Evolutionary conservation across 2,888 invertebrate species (phyloP).

Genomic region (Alcis repandata): DNA sequence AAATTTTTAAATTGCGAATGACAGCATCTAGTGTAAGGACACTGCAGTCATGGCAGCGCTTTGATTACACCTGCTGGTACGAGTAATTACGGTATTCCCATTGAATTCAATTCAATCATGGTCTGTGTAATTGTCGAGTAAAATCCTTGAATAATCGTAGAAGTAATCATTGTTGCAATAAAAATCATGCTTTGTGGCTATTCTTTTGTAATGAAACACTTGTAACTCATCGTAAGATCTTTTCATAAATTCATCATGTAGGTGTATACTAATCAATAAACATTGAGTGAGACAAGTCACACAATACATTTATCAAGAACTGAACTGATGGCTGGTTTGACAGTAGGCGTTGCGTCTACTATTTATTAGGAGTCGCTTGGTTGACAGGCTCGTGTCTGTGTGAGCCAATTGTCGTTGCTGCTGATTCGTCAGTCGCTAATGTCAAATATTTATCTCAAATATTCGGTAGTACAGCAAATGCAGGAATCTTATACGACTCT

Average conservation of each 20-base stretch:
- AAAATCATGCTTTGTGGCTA: constrained; percentile 57
- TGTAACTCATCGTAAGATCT: constrained; percentile 44
- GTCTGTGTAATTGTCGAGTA: constrained; percentile 54
- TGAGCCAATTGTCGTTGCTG: constrained; percentile 60
- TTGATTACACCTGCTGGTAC: constrained; percentile 46
- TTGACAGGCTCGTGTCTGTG: constrained; percentile 62
- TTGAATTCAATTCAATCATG: constrained; percentile 58
- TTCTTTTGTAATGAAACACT: no score
- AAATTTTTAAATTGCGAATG: constrained; percentile 28
- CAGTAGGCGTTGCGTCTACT: constrained; percentile 64
- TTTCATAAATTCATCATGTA: constrained; percentile 44
- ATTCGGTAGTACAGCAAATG: constrained; percentile 33
- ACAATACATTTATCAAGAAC: constrained; percentile 65
- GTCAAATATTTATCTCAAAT: constrained; percentile 61
- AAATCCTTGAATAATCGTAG: constrained; percentile 58
- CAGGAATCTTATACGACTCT: background rate
- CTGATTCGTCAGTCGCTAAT: constrained; percentile 56
- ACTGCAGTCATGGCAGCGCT: constrained; percentile 26
- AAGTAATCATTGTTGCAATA: constrained; percentile 54
- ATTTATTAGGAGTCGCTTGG: constrained; percentile 64
- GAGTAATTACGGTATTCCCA: constrained; percentile 51
- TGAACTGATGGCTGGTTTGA: constrained; percentile 57
- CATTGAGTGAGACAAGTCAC: constrained; percentile 60
- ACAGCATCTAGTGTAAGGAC: constrained; percentile 43
- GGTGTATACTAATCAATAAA: constrained; percentile 50